Conservation (phyloP, 1,140 invertebrate genomes). For the Drosophila biarmipes region DNA sequence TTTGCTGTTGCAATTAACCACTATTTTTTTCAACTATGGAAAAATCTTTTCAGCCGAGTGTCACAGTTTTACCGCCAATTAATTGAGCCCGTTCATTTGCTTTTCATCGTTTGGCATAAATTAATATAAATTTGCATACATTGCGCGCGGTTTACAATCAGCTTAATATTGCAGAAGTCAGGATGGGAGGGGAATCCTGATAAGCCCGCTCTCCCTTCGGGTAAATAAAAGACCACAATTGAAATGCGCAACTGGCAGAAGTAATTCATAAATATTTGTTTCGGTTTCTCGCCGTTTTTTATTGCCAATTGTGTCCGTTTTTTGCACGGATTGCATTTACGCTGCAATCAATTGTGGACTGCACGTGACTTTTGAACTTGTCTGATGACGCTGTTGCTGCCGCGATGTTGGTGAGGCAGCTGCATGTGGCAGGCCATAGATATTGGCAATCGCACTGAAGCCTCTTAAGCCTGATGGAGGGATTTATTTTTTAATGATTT, state of each 20-base stretch:
- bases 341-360: constrained; percentile 55
- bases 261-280: constrained; percentile 61
- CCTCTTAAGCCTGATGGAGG: constrained; percentile 35
- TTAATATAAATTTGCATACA: constrained; percentile 50
- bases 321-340: constrained; percentile 22
- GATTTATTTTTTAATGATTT: constrained; percentile 56
- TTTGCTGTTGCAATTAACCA: neutral
- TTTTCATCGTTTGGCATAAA: constrained; percentile 41
- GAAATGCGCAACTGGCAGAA: constrained; percentile 41
- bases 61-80: constrained; percentile 41
- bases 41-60: constrained; percentile 8
- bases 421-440: constrained; percentile 54
- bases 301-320: constrained; percentile 4
- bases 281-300: constrained; percentile 14
- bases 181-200: neutral
- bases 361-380: constrained; percentile 62
- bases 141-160: constrained; percentile 21
- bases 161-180: constrained; percentile 12
- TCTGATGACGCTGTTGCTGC: constrained; percentile 6
- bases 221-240: constrained; percentile 39
- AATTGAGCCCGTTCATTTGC: constrained; percentile 63
- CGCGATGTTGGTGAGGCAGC: constrained; percentile 15
- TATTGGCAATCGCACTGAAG: constrained; percentile 56
- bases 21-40: neutral
- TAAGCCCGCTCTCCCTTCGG: neutral